phyloP scores from a whole-genome alignment of 2,797 vertebrate species.

The Mormyrus hasselquistii region DNA sequence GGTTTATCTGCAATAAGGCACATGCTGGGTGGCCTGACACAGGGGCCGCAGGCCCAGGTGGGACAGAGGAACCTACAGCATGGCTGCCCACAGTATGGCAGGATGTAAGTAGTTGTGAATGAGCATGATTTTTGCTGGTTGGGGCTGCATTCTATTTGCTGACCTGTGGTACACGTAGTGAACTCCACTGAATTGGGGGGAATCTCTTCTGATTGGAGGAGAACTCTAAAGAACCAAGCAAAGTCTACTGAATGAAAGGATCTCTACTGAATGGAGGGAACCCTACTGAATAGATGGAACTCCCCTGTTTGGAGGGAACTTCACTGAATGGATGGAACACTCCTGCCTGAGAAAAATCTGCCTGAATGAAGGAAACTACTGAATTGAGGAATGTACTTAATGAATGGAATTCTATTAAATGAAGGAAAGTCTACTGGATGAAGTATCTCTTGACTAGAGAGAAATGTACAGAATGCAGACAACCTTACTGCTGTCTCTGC shows the following conservation, averaged over 20 bases:
- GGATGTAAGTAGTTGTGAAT: neutral
- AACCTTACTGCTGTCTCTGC: neutral
- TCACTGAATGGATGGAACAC: neutral
- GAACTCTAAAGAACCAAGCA: neutral
- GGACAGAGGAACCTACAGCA: neutral
- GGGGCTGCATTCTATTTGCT: neutral
- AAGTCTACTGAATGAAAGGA: neutral
- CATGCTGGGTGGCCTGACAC: slow-evolving; percentile 3
- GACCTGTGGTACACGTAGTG: neutral
- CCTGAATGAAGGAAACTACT: neutral
- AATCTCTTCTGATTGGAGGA: neutral
- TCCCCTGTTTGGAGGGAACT: neutral
- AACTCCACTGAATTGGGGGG: neutral
- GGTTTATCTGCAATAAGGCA: neutral
- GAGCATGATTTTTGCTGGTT: neutral
- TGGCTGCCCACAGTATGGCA: neutral
- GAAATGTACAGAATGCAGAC: neutral
- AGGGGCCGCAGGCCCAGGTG: neutral
- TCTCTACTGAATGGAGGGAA: neutral
- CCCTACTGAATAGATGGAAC: neutral
- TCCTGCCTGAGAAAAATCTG: neutral
- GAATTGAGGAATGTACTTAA: neutral
- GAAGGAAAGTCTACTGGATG: neutral
- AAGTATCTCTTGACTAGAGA: neutral
- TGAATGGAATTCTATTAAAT: neutral